Base-by-base conservation (phyloP, 2,797 vertebrate species). In the Argentina silus region DNA sequence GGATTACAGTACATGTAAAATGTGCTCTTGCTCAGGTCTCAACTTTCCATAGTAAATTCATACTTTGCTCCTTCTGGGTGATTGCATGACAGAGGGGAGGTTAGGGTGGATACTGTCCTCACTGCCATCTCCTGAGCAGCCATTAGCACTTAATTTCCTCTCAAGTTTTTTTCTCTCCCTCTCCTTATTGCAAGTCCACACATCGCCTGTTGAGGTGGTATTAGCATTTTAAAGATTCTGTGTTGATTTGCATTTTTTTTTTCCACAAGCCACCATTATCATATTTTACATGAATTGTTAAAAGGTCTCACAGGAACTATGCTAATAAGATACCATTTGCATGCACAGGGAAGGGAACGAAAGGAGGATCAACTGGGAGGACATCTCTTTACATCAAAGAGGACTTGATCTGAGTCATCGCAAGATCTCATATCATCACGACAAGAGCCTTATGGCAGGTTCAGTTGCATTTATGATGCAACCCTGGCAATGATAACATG, bases 231-330 rank as follows among this genome's bases (percentile, higher is more conserved):
- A 63, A 47, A 11, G 17, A 77, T 86, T 91, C 83, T 77, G 88
- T 89, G 78, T 85, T 81, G 86, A 93, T 92, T 88, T 90, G 85
- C 21, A 0, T 81, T 86, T 91, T 89, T 88, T 85, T 90, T 83
- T 87, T 87, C 85, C 87, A 89, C 81, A 89, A 90, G 91, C 79
- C 61, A 45, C 90, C 85, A 87, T 92, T 91, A 89, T 75, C 81
- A 83, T 84, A 78, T 78, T 80, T 83, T 71, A 82, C 81, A 83
- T 85, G 87, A 89, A 91, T 86, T 89, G 83, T 87, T 91, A 84
- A 88, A 84, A 87, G 82, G 84, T 84, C 88, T 87, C 82, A 77
- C 67, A 83, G 79, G 87, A 91, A 78, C 61, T 76, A 79, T 45
- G 51, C 75, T 85, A 89, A 82, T 83, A 79, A 80, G 75, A 67